phyloP scores from a whole-genome alignment of 2,797 vertebrate genomes.

The Pangasius larnaudii region DNA sequence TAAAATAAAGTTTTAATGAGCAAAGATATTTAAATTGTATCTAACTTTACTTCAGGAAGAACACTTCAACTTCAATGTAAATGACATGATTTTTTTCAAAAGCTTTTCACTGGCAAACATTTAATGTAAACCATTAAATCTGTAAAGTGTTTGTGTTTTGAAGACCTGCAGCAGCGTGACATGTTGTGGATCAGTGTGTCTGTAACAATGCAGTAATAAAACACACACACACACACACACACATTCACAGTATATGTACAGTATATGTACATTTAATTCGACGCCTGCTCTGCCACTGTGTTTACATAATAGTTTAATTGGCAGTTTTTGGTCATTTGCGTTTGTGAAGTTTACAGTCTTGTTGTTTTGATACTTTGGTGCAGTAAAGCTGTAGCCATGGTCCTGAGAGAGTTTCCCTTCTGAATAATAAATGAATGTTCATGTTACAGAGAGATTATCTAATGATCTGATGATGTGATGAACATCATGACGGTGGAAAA shows the following conservation, averaged over 20 bases:
- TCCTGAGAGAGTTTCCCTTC: background rate
- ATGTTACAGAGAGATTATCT: background rate
- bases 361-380: background rate
- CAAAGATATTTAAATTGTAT: background rate
- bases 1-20: background rate
- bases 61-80: background rate
- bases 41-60: background rate
- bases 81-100: background rate
- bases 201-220: background rate
- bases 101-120: background rate
- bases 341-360: background rate
- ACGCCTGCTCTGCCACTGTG: background rate
- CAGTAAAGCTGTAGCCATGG: background rate
- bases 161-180: background rate
- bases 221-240: background rate
- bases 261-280: background rate
- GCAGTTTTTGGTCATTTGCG: background rate
- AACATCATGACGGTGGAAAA: background rate
- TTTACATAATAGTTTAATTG: background rate
- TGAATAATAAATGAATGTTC: background rate
- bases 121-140: background rate
- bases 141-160: background rate
- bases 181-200: background rate
- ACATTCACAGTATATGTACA: background rate
- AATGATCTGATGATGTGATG: background rate